These are phyloP conservation scores for Bombus cullumanus DNA, from an alignment of 1,140 invertebrate genomes.

Conservation along the genomic window DNA sequence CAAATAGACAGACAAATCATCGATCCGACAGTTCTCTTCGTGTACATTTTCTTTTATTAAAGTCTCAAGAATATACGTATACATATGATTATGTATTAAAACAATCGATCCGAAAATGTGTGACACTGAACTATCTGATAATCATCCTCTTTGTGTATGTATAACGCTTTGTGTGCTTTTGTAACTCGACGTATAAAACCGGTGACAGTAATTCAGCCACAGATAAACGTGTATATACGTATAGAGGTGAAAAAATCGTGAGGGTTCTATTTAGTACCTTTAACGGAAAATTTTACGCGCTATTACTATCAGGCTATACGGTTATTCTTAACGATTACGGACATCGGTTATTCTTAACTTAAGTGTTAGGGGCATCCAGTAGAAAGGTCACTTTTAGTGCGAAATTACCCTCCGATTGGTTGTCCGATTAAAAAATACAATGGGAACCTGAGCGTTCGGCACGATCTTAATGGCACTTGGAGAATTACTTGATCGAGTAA, in stretches of 20 bases:
- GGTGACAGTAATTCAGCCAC: not conserved
- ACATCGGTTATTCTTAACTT: not conserved
- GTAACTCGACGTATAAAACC: not conserved
- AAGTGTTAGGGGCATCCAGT: not conserved
- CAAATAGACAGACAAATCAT: not conserved
- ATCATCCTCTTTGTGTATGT: not conserved
- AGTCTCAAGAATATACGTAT: slow-evolving; percentile 49
- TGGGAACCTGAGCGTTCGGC: slow-evolving; percentile 36
- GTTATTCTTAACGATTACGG: not conserved
- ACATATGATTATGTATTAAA: slow-evolving; percentile 25
- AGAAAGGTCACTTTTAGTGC: slow-evolving; percentile 41
- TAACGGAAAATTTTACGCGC: not conserved
- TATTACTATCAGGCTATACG: not conserved
- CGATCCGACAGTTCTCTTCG: not conserved
- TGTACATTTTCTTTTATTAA: slow-evolving; percentile 55
- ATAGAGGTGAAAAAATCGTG: not conserved
- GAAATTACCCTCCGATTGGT: slow-evolving; percentile 24
- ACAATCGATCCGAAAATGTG: slow-evolving; percentile 1
- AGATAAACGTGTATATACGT: not conserved
- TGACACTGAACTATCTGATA: not conserved
- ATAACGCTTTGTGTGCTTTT: too few species aligned
- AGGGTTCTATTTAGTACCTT: not conserved
- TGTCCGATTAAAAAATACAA: slow-evolving; percentile 43
- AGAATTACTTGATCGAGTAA: slow-evolving; percentile 22
- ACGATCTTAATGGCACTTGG: slow-evolving; percentile 62